These are phyloP conservation scores for Capromys pilorides DNA, from an alignment of 2,797 vertebrate genomes.

Conservation along the genomic window DNA sequence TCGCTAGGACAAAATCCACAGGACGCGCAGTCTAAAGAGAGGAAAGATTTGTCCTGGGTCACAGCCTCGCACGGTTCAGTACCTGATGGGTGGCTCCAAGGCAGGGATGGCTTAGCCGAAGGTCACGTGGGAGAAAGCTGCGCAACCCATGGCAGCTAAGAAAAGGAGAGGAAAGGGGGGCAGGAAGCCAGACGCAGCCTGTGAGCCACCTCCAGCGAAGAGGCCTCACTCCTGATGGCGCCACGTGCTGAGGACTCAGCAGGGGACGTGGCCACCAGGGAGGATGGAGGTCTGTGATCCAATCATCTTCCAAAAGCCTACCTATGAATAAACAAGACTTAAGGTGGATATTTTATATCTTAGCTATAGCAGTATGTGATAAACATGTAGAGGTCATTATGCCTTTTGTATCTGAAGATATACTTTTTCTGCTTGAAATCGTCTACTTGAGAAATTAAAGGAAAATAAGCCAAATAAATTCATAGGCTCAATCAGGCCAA, in stretches of 20 bases:
- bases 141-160: not conserved
- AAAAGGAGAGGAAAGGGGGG: not conserved
- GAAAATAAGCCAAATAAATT: not conserved
- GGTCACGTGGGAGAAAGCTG: not conserved
- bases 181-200: not conserved
- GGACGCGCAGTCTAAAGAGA: not conserved
- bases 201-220: not conserved
- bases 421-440: not conserved
- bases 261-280: not conserved
- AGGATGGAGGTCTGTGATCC: not conserved
- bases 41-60: not conserved
- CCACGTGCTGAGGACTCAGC: not conserved
- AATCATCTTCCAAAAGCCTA: not conserved
- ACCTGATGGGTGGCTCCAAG: not conserved
- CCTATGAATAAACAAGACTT: not conserved
- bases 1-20: not conserved
- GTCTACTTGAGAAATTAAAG: slow-evolving; percentile 7
- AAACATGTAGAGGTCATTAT: not conserved
- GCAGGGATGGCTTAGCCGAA: not conserved
- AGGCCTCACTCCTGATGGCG: not conserved
- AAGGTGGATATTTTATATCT: not conserved
- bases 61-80: not conserved
- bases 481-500: not conserved
- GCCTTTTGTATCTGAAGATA: not conserved
- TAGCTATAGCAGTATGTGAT: not conserved